phyloP scores from a whole-genome alignment of 2,113 vertebrate species.

The Proteles cristata region DNA sequence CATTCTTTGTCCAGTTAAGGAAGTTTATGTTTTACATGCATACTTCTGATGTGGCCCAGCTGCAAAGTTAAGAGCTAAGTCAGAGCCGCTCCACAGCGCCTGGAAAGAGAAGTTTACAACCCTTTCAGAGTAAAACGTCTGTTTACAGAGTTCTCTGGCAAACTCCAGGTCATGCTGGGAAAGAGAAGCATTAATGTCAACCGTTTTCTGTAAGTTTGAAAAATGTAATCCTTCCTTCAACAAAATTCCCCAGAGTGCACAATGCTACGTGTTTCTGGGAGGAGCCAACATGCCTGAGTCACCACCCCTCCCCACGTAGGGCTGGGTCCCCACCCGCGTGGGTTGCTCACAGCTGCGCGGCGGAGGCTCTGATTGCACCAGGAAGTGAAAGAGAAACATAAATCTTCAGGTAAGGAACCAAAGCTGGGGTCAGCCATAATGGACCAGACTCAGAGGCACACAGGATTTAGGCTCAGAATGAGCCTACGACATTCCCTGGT shows the following conservation, averaged over 20 bases:
- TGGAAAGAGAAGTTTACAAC: neutral
- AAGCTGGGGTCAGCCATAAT: rapidly evolving
- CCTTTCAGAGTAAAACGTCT: neutral
- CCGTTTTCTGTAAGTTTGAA: neutral
- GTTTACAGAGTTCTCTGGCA: neutral
- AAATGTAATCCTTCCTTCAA: neutral
- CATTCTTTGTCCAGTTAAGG: neutral
- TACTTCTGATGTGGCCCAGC: neutral
- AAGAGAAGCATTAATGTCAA: neutral
- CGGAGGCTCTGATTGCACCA: rapidly evolving
- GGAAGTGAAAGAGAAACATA: neutral
- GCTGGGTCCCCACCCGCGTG: too few relatives aligned
- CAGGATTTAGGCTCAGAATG: neutral
- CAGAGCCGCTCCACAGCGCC: neutral
- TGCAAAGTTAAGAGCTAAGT: neutral
- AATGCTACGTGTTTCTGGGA: rapidly evolving
- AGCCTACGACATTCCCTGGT: neutral
- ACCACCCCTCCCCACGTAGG: rapidly evolving
- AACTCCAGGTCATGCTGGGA: neutral
- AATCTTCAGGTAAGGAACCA: neutral
- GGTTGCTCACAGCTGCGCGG: too few relatives aligned
- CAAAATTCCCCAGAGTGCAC: neutral
- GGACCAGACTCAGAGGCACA: neutral
- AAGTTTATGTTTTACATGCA: neutral
- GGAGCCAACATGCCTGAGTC: neutral